Base-by-base conservation (phyloP, 2,113 vertebrate species). In the Myanophis thanlyinensis region DNA sequence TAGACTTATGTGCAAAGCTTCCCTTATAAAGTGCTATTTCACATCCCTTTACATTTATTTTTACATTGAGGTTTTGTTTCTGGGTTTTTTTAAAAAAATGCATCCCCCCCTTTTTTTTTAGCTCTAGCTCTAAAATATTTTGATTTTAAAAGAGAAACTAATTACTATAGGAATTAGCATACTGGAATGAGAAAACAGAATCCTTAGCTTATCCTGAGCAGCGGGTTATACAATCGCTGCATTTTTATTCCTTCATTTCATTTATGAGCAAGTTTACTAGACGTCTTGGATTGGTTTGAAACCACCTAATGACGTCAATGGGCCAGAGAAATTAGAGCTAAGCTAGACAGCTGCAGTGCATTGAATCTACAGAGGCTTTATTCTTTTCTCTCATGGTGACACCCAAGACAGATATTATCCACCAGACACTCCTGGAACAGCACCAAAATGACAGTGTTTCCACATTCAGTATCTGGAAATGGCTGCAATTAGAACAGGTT, bases 291-390 rank as follows among this genome's bases (percentile, higher is more conserved):
- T 93, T 52, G 97, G 93, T 96, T 49, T 93, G 95, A 97, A 95
- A 94, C 94, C 98, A 97, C 97, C 90, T n/a, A 25, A 88, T 98
- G 98, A 98, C 98, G 97, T 98, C 98, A 97, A 96, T 97, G 95
- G 96, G 96, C 93, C 95, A 87, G 97, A 85, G 93, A 94, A 97
- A 97, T 7, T 94, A 94, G 97, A 97, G 97, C 97, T 91, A 88
- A 88, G n/a, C 12, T 92, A 96, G 97, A 93, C 97, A 93, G 95
- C 97, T 95, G 97, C 96, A 92, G 90, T 95, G 96, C 95, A 92
- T 94, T 95, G 93, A 92, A 94, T 96, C 97, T 89, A 93, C 94
- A 91, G 95, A 94, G 95, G 92, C 94, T 97, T 95, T 94, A 94
- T 96, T 96, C 96, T 93, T 96, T 96, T 95, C 95, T 95, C 95